A percentile compares a stretch with the other conserved stretches of the same genome.
phyloP scores from a whole-genome alignment of 2,888 invertebrate genomes.

The Piscicola geometra region DNA sequence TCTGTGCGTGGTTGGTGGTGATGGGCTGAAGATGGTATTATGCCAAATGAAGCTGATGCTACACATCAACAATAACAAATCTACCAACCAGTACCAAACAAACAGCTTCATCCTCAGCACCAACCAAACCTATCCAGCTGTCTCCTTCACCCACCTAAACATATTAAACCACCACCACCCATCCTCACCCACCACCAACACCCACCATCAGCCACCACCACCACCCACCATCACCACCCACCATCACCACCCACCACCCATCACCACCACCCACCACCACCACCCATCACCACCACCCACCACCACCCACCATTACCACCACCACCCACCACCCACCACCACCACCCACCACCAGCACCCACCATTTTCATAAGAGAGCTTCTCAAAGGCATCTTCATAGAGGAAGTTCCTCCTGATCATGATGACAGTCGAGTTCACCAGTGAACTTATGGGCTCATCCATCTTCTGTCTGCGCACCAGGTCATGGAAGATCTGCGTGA shows the following conservation, averaged over 20 bases:
- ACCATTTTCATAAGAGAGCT: constrained; percentile 84
- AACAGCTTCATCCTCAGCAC: neutral
- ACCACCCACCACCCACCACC: too few relatives aligned
- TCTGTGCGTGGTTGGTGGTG: too few relatives aligned
- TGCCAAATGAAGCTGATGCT: neutral
- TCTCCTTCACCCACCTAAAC: too few relatives aligned
- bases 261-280: too few relatives aligned
- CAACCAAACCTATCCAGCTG: too few relatives aligned
- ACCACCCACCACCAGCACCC: neutral
- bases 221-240: too few relatives aligned
- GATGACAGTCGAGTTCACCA: constrained; percentile 62
- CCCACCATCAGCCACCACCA: too few relatives aligned
- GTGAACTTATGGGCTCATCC: constrained; percentile 70
- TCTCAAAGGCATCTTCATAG: constrained; percentile 97
- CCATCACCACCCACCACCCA: too few relatives aligned
- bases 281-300: too few relatives aligned
- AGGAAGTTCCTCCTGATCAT: constrained; percentile 70
- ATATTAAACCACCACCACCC: too few relatives aligned
- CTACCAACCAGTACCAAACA: neutral
- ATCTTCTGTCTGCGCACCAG: constrained; percentile 62
- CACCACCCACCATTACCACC: too few relatives aligned
- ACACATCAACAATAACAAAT: neutral
- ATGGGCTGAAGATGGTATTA: neutral
- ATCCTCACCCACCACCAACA: too few relatives aligned
- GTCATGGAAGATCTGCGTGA: constrained; percentile 55